Base-by-base conservation (phyloP, 2,888 invertebrate species). In the Hymenopus coronatus region DNA sequence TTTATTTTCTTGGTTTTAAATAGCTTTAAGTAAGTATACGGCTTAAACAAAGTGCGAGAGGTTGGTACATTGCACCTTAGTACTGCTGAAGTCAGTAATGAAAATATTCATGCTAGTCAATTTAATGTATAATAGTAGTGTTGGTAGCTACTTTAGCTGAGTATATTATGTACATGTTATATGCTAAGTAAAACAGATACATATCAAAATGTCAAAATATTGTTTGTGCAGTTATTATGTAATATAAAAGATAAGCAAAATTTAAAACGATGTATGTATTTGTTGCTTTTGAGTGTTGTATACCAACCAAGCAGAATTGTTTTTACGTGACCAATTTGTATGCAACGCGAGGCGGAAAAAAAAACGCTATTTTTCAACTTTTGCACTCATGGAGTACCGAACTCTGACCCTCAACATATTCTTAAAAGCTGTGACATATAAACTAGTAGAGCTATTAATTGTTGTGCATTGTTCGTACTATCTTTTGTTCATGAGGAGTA, bases 351-450 rank as follows among this genome's bases (percentile, higher is more conserved):
- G n/a, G 28, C 15, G 83, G 14, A 85, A 85, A 84, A 14, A 40
- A 54, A 88, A 86, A 87, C 87, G 40, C 82, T 89, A 89, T 89
- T 89, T 89, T 89, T 89, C 87, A 89, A 89, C 87, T 89, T 89
- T 89, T 89, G 87, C 89, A 89, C 89, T 33, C 86, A 82, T 83
- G n/a, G 14, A 27, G 40, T 40, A 33, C 27, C 40, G 82, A 88
- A 30, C 28, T 33, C 27, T 88, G 40, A 27, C 82, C 30, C 82
- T 27, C 20, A 40, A n/a, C 25, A 85, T 85, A 28, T 46, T 85
- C 84, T 85, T 85, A 85, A 28, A 85, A 20, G 46, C 46, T 46
- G 46, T 85, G 85, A 85, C 40, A 88, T 82, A 20, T 83, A 82
- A 33, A 82, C 30, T n/a, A 40, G 28, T 83, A 40, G 54, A 70